Percentiles rank a stretch among this genome's conserved stretches.
These are phyloP conservation scores for Canis aureus DNA, from an alignment of 2,113 vertebrate genomes.

Conservation along the genomic window DNA sequence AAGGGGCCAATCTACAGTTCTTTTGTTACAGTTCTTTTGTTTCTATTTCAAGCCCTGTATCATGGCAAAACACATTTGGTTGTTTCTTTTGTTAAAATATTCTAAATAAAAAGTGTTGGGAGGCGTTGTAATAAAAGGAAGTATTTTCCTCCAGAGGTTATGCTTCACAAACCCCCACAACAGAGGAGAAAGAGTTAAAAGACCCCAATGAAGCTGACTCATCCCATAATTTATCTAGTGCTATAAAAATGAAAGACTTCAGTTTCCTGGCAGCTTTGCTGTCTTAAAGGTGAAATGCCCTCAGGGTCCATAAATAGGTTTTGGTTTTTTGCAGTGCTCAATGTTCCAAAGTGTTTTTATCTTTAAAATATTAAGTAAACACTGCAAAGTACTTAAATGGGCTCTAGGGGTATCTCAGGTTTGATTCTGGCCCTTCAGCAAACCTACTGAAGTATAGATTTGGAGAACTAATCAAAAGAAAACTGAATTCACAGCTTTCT, in stretches of 20 bases:
- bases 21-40: not conserved
- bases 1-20: not conserved
- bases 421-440: constrained; percentile 58
- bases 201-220: not conserved
- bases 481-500: constrained; percentile 67
- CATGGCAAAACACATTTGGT: not conserved
- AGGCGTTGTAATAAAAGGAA: not conserved
- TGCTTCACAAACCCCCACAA: not conserved
- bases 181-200: constrained; percentile 53
- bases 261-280: not conserved
- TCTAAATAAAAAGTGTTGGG: not conserved
- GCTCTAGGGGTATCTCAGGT: constrained; percentile 9
- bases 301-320: constrained; percentile 65
- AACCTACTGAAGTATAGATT: constrained; percentile 50
- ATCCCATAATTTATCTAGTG: constrained; percentile 31
- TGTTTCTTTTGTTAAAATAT: constrained; percentile 21
- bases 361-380: constrained; percentile 81
- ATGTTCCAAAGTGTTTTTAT: constrained; percentile 61
- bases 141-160: not conserved
- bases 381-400: constrained; percentile 51
- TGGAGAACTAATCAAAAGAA: constrained; percentile 69
- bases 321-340: constrained; percentile 65
- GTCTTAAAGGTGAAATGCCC: constrained; percentile 76
- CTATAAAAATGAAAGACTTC: constrained; percentile 69
- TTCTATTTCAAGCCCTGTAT: not conserved